Conservation (phyloP, 2,113 vertebrate species). For the Actenoides hombroni region DNA sequence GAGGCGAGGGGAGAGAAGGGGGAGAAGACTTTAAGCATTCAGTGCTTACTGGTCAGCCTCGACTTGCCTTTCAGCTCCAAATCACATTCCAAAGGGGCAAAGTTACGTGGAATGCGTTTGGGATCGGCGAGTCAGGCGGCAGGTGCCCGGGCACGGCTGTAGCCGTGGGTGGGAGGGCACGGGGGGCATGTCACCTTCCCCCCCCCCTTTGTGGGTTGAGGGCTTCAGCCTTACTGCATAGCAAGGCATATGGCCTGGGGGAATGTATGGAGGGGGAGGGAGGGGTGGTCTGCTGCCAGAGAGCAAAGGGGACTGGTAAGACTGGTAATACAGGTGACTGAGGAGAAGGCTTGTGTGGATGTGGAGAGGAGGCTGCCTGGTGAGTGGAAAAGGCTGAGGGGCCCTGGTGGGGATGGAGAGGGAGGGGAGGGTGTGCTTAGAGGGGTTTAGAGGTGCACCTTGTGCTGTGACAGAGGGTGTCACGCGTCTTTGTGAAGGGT, state of each 20-base stretch:
- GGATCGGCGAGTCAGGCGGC: fast-evolving
- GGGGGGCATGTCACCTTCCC: background rate
- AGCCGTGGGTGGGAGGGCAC: background rate
- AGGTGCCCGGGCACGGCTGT: background rate
- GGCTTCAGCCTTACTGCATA: background rate
- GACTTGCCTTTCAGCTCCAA: background rate
- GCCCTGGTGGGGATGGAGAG: background rate
- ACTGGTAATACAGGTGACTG: background rate
- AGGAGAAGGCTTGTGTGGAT: background rate
- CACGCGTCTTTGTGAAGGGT: background rate
- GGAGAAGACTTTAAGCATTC: background rate
- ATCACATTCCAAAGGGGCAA: fast-evolving
- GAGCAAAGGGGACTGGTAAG: too few relatives aligned
- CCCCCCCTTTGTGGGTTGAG: background rate
- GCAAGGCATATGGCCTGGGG: background rate
- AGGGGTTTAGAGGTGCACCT: background rate
- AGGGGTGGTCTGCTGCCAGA: background rate
- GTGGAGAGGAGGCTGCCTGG: background rate
- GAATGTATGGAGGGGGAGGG: background rate
- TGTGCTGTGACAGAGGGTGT: background rate
- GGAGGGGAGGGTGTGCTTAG: background rate
- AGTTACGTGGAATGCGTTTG: background rate
- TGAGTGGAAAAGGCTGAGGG: background rate
- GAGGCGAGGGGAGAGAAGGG: background rate
- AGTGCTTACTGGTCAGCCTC: fast-evolving